These are phyloP conservation scores for Eudorcas thomsonii DNA, from an alignment of 2,113 vertebrate species.

Conservation along the genomic window DNA sequence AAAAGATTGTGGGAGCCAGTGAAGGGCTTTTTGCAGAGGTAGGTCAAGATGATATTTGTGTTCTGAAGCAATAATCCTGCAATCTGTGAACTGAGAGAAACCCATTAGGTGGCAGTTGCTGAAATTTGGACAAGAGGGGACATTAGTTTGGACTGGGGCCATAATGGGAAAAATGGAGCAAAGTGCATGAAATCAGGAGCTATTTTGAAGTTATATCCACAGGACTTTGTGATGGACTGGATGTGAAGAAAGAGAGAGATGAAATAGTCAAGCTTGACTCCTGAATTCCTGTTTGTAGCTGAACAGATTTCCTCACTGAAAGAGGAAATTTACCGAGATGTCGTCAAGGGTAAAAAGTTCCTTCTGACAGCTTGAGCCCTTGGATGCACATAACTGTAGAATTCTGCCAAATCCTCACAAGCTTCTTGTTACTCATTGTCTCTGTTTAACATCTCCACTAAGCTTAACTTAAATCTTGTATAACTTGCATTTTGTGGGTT, in stretches of 20 bases:
- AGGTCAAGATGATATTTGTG: neutral
- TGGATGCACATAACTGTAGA: neutral
- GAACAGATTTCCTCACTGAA: neutral
- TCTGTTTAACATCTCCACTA: neutral
- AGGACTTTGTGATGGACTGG: neutral
- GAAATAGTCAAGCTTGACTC: no score
- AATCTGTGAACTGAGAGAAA: neutral
- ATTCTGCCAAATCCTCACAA: neutral
- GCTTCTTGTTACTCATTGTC: neutral
- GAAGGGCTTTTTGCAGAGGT: neutral
- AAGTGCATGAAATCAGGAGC: neutral
- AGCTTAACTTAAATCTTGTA: neutral
- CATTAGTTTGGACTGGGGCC: neutral
- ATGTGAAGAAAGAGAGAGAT: neutral
- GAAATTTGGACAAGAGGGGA: neutral
- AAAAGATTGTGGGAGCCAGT: neutral
- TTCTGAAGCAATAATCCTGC: neutral
- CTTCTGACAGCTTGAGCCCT: neutral
- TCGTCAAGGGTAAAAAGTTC: neutral
- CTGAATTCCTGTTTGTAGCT: neutral
- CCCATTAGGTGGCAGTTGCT: neutral
- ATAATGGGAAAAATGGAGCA: neutral
- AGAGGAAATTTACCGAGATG: neutral
- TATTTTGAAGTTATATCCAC: neutral
- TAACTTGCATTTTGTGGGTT: neutral